These are phyloP conservation scores for Agrochola circellaris DNA, from an alignment of 2,888 invertebrate species.

Conservation along the genomic window DNA sequence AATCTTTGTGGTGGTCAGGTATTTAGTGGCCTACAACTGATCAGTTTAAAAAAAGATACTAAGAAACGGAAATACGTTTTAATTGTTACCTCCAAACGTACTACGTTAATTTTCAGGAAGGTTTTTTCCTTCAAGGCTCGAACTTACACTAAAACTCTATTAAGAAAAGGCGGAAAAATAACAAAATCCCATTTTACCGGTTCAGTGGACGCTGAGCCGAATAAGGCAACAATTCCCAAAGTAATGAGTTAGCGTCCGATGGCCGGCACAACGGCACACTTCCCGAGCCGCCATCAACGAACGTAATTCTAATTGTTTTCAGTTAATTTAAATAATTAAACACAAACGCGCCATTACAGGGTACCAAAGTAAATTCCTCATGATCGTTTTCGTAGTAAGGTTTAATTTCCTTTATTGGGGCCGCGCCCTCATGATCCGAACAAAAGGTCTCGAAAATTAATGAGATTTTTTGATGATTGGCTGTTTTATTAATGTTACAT, in stretches of 20 bases:
- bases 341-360: constrained; percentile 38
- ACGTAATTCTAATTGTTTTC: constrained; percentile 59
- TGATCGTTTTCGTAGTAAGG: constrained; percentile 54
- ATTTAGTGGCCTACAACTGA: background rate
- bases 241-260: constrained; percentile 50
- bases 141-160: constrained; percentile 4
- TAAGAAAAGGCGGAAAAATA: constrained; percentile 27
- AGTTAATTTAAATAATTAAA: constrained; percentile 66
- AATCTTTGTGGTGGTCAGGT: background rate
- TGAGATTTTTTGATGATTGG: constrained; percentile 73
- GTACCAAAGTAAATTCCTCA: constrained; percentile 52
- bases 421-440: constrained; percentile 55
- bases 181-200: constrained; percentile 9
- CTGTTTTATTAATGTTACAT: constrained; percentile 64
- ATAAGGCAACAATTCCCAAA: constrained; percentile 43
- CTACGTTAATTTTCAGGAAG: background rate
- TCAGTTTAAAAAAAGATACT: background rate
- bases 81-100: background rate
- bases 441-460: constrained; percentile 69
- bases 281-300: constrained; percentile 39
- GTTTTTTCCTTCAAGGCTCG: background rate
- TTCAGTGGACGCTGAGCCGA: constrained; percentile 35
- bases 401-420: constrained; percentile 70
- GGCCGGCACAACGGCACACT: constrained; percentile 35
- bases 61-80: background rate